Conservation (phyloP, 2,888 invertebrate species). For the Drosophila suboccidentalis region DNA sequence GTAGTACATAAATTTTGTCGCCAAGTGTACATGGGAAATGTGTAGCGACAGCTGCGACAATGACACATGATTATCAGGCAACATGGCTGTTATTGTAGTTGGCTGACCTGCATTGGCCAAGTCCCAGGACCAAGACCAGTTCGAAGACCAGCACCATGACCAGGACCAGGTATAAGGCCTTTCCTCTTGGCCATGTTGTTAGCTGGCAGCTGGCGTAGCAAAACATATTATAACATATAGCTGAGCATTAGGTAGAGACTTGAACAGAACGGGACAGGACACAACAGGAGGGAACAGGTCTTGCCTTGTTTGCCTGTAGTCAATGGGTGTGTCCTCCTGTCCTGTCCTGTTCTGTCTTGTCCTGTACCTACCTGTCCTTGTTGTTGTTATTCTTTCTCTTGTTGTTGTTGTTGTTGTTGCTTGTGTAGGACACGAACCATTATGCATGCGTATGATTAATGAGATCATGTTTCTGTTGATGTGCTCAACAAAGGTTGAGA, state of each 20-base stretch:
- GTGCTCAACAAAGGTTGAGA: slow-evolving; percentile 40
- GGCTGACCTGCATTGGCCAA: slow-evolving; percentile 46
- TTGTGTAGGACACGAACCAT: slow-evolving; percentile 64
- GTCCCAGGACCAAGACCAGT: slow-evolving; percentile 5
- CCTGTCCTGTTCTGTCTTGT: background rate
- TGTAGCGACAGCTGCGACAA: slow-evolving; percentile 73
- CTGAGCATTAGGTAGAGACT: slow-evolving; percentile 39
- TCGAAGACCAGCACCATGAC: background rate
- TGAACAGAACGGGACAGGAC: background rate
- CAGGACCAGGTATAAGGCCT: background rate
- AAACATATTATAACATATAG: slow-evolving; percentile 71
- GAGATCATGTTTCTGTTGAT: slow-evolving; percentile 77
- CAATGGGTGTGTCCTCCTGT: slow-evolving; percentile 13
- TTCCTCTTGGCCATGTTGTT: slow-evolving; percentile 7
- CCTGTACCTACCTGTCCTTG: slow-evolving; percentile 1
- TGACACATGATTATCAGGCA: slow-evolving; percentile 77
- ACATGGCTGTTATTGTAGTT: slow-evolving; percentile 53
- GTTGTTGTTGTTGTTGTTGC: slow-evolving; percentile 32
- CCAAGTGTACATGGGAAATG: slow-evolving; percentile 13
- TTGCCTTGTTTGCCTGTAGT: slow-evolving; percentile 22
- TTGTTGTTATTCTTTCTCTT: slow-evolving; percentile 20
- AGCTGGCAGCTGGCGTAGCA: slow-evolving; percentile 25
- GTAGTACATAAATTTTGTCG: background rate
- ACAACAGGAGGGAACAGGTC: background rate
- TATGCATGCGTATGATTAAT: slow-evolving; percentile 78